These are phyloP conservation scores for Drosophila mimetica DNA, from an alignment of 2,888 invertebrate species.

Conservation along the genomic window DNA sequence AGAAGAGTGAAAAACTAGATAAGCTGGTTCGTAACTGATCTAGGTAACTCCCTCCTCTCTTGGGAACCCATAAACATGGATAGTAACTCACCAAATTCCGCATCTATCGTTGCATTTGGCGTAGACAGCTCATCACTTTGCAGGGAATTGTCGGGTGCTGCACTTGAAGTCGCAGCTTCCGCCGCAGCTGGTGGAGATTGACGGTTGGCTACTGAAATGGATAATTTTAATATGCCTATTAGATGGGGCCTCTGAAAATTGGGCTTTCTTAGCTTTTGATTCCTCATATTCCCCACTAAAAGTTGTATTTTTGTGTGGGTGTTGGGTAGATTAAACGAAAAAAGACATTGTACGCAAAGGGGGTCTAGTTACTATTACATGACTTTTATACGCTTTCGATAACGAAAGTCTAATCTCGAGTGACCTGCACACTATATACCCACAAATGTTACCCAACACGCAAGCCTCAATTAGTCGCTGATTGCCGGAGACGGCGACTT, in stretches of 20 bases:
- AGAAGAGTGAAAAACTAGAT: neutral
- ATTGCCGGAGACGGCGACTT: conserved; percentile 22
- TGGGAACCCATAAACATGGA: neutral
- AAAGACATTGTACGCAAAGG: neutral
- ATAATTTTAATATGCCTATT: neutral
- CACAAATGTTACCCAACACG: conserved; percentile 38
- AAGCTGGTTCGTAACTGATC: neutral
- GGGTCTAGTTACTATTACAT: conserved; percentile 3
- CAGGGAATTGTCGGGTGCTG: conserved; percentile 45
- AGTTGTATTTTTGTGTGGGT: neutral
- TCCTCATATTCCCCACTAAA: neutral
- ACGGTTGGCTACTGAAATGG: conserved; percentile 61
- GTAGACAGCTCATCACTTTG: conserved; percentile 66
- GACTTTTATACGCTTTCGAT: conserved; percentile 1
- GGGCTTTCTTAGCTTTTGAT: neutral
- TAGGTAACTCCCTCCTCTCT: neutral
- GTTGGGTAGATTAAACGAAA: too few relatives aligned
- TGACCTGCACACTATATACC: neutral
- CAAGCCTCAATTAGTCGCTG: conserved; percentile 46
- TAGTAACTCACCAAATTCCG: conserved; percentile 81
- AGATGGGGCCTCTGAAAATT: neutral
- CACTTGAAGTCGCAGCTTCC: conserved; percentile 35
- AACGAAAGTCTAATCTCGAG: conserved; percentile 15
- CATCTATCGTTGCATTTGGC: conserved; percentile 69
- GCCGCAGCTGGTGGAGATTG: conserved; percentile 67